Percentiles rank a stretch among this genome's conserved stretches.
Conservation (phyloP, 1,140 invertebrate species). For the Zaprionus nigranus region DNA sequence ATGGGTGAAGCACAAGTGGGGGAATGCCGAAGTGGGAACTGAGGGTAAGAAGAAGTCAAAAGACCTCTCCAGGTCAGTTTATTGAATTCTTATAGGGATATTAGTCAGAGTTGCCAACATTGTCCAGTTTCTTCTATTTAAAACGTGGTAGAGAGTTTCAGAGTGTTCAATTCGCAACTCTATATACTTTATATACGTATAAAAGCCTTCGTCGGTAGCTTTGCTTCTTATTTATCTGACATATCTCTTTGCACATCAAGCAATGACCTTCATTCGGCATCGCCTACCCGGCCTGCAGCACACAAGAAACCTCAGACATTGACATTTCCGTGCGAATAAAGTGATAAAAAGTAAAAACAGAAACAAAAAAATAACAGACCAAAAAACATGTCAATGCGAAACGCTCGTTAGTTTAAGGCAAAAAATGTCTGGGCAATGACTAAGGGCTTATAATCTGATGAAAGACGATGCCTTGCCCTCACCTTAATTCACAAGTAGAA, state of each 20-base stretch:
- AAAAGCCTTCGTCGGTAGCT: conserved; percentile 53
- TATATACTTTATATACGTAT: neutral
- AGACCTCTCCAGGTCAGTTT: neutral
- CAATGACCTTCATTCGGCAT: conserved; percentile 45
- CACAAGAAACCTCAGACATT: conserved; percentile 56
- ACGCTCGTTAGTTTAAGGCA: conserved; percentile 49
- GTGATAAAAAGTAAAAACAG: conserved; percentile 68
- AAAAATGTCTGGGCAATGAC: neutral
- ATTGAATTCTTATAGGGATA: neutral
- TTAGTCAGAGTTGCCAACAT: neutral
- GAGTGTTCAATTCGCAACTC: neutral
- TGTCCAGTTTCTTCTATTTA: neutral
- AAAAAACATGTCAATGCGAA: conserved; percentile 8
- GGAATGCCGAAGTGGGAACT: neutral
- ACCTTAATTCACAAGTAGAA: conserved; percentile 38
- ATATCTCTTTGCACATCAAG: conserved; percentile 68
- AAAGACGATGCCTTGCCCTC: conserved; percentile 54
- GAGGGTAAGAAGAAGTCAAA: neutral
- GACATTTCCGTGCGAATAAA: conserved; percentile 77
- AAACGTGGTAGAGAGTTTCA: neutral
- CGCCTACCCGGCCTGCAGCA: conserved; percentile 36
- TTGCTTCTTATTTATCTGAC: conserved; percentile 77
- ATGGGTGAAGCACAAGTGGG: neutral
- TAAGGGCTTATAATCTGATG: conserved; percentile 53
- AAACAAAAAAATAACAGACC: no score